phyloP scores from a whole-genome alignment of 2,113 vertebrate genomes.

The Lamprotornis superbus region DNA sequence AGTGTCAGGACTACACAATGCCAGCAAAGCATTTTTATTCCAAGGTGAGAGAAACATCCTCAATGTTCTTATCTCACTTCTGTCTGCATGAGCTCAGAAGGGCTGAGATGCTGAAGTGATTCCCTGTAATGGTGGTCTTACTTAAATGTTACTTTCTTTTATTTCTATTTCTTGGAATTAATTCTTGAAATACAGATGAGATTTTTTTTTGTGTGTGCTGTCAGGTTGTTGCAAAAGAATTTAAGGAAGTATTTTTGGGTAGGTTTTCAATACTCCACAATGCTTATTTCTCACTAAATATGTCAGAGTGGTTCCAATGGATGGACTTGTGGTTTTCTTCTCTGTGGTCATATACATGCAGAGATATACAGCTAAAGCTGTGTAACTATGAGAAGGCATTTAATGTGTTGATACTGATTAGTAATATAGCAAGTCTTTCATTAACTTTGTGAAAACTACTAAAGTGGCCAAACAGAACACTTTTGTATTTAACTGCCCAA shows the following conservation, averaged over 20 bases:
- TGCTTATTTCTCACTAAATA: background rate
- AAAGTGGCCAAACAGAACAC: background rate
- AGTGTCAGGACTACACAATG: constrained; percentile 90
- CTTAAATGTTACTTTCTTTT: background rate
- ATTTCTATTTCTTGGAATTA: background rate
- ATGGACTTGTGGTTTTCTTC: background rate
- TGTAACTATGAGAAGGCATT: background rate
- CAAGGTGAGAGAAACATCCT: constrained; percentile 80
- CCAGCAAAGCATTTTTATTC: constrained; percentile 92
- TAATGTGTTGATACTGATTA: background rate
- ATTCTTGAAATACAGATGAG: background rate
- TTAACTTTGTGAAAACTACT: background rate
- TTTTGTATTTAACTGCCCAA: background rate
- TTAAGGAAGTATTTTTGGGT: background rate
- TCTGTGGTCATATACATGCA: background rate
- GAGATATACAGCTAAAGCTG: background rate
- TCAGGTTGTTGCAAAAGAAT: background rate
- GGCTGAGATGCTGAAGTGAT: background rate
- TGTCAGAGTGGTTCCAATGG: background rate
- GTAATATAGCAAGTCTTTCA: background rate
- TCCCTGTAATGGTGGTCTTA: background rate
- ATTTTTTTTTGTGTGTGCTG: background rate
- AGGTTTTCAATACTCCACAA: background rate
- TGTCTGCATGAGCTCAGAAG: background rate
- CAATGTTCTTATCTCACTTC: background rate